Evolutionary conservation across 2,797 vertebrate genomes (phyloP).

Genomic region (Phataginus tetradactyla): DNA sequence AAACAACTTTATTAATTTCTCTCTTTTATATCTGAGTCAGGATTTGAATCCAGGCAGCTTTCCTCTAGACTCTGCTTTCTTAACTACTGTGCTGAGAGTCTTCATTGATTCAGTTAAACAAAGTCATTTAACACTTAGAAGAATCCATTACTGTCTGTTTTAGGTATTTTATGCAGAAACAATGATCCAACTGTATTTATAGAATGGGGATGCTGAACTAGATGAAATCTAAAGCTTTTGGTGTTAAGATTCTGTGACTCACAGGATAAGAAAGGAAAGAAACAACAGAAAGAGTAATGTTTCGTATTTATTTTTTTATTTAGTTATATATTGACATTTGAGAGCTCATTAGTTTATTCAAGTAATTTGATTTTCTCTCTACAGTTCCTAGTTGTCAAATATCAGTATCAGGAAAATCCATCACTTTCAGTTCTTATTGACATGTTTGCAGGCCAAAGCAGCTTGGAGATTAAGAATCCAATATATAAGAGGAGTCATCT

Average conservation of each 20-base stretch:
- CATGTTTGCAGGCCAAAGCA: conserved; percentile 71
- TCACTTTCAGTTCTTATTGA: conserved; percentile 77
- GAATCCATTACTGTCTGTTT: not conserved
- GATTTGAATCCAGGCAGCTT: not conserved
- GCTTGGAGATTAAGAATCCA: conserved; percentile 71
- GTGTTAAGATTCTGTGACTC: not conserved
- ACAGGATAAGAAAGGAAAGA: conserved; percentile 16
- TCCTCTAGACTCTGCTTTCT: not conserved
- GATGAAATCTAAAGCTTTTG: not conserved
- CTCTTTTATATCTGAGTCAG: not conserved
- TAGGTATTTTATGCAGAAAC: not conserved
- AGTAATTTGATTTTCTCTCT: conserved; percentile 79
- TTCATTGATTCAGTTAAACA: conserved; percentile 27
- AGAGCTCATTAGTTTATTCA: conserved; percentile 79
- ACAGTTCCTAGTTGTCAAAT: conserved; percentile 79
- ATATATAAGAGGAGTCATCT: conserved; percentile 75
- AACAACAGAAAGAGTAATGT: conserved; percentile 23
- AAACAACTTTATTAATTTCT: not conserved
- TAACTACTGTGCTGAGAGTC: not conserved
- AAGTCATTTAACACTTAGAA: not conserved
- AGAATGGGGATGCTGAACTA: not conserved
- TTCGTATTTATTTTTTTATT: conserved; percentile 58
- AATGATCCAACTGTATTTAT: not conserved
- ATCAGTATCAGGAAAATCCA: conserved; percentile 72
- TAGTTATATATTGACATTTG: conserved; percentile 75